phyloP scores from a whole-genome alignment of 2,888 invertebrate genomes.

The Teleiodes luculella region DNA sequence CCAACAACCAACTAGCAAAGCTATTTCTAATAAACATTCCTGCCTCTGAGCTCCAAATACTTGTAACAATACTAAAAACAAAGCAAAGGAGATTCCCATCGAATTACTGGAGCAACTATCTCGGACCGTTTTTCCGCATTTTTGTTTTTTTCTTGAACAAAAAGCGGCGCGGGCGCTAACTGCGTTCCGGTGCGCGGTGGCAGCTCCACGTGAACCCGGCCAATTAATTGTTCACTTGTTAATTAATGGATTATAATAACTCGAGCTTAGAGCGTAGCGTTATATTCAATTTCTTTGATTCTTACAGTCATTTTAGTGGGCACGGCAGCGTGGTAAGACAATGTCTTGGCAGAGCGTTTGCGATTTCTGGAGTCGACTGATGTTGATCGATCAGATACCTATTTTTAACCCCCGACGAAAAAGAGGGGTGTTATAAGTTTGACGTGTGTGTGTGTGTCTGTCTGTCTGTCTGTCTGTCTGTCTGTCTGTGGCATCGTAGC shows the following conservation, averaged over 20 bases:
- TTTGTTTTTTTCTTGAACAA: slow-evolving; percentile 25
- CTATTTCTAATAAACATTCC: slow-evolving; percentile 25
- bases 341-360: no score
- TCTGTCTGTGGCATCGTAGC: no score
- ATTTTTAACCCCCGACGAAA: no score
- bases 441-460: no score
- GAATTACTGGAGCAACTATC: slow-evolving; percentile 36
- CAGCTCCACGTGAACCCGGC: slow-evolving; percentile 49
- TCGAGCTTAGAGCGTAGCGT: slow-evolving; percentile 16
- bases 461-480: no score
- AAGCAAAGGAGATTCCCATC: slow-evolving; percentile 38
- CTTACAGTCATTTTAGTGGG: not conserved
- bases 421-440: no score
- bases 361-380: no score
- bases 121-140: slow-evolving; percentile 39
- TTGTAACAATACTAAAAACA: slow-evolving; percentile 27
- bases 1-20: slow-evolving; percentile 17
- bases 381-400: no score
- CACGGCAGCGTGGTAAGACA: no score
- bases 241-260: slow-evolving; percentile 47
- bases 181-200: slow-evolving; percentile 34
- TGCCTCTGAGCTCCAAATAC: slow-evolving; percentile 27
- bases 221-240: slow-evolving; percentile 49
- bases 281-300: not conserved
- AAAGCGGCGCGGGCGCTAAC: slow-evolving; percentile 12